Conservation (phyloP, 2,888 invertebrate genomes). For the Sphaerophoria taeniata region DNA sequence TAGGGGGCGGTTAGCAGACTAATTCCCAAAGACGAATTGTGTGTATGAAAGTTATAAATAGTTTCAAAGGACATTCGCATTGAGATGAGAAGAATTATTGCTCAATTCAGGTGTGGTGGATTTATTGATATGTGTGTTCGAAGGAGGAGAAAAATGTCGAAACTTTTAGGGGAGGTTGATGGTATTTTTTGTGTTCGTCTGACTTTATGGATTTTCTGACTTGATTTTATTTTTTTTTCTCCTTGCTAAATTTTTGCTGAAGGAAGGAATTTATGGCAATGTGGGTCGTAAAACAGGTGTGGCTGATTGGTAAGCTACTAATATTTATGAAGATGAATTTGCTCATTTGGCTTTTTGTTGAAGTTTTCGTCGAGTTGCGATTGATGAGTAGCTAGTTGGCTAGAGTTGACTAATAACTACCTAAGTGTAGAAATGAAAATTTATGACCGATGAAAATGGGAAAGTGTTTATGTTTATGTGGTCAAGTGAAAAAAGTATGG, state of each 20-base stretch:
- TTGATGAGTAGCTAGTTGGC: not conserved
- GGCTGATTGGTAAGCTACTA: slow-evolving; percentile 18
- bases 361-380: slow-evolving; percentile 2
- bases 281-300: slow-evolving; percentile 46
- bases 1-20: not conserved
- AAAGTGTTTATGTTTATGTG: not conserved
- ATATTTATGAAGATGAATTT: slow-evolving; percentile 56
- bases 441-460: not conserved
- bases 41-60: slow-evolving; percentile 50
- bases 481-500: not conserved
- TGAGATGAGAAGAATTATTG: slow-evolving; percentile 38
- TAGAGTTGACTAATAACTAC: not conserved
- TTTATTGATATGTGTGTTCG: not conserved
- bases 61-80: slow-evolving; percentile 32
- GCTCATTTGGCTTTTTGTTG: not conserved
- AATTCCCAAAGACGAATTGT: slow-evolving; percentile 54
- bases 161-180: slow-evolving; percentile 40
- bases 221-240: slow-evolving; percentile 24
- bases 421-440: not conserved
- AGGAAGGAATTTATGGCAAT: slow-evolving; percentile 35
- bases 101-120: slow-evolving; percentile 6
- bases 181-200: not conserved
- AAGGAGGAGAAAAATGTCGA: slow-evolving; percentile 7
- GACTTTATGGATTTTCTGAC: slow-evolving; percentile 15
- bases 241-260: slow-evolving; percentile 1